A percentile compares a stretch with the other conserved stretches of the same genome.
Conservation (phyloP, 2,888 invertebrate species). For the Pandemis heparana region DNA sequence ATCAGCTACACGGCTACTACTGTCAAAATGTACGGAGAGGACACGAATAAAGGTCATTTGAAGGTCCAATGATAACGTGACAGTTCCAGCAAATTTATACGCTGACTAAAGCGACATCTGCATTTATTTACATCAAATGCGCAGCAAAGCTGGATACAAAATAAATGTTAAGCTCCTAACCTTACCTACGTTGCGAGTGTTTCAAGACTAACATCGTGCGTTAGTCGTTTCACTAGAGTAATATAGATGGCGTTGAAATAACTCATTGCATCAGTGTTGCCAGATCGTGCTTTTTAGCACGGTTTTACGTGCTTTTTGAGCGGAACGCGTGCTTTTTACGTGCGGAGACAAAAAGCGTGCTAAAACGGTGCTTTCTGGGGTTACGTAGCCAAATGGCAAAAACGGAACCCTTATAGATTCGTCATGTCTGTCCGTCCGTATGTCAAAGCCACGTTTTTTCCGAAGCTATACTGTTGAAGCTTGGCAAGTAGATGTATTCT, state of each 20-base stretch:
- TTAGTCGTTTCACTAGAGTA: not conserved
- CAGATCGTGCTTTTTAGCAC: too few relatives aligned
- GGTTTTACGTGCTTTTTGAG: too few relatives aligned
- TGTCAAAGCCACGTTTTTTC: too few relatives aligned
- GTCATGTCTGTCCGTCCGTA: too few relatives aligned
- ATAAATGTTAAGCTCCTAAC: not conserved
- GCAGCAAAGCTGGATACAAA: not conserved
- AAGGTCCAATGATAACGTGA: constrained; percentile 74
- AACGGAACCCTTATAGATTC: too few relatives aligned
- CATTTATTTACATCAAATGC: not conserved
- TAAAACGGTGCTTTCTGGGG: too few relatives aligned
- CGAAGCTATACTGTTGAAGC: too few relatives aligned
- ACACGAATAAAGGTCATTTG: constrained; percentile 82
- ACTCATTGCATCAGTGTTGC: too few relatives aligned
- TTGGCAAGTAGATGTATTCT: too few relatives aligned
- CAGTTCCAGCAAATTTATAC: constrained; percentile 41
- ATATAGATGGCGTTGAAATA: constrained; percentile 18
- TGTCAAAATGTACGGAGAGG: constrained; percentile 74
- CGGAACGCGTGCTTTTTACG: too few relatives aligned
- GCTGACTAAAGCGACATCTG: constrained; percentile 47
- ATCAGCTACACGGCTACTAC: constrained; percentile 69
- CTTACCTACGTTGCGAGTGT: not conserved
- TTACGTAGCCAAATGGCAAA: too few relatives aligned
- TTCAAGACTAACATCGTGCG: not conserved
- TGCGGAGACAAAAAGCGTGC: too few relatives aligned